These are phyloP conservation scores for Dusona sp. DNA, from an alignment of 2,888 invertebrate genomes.

Conservation along the genomic window DNA sequence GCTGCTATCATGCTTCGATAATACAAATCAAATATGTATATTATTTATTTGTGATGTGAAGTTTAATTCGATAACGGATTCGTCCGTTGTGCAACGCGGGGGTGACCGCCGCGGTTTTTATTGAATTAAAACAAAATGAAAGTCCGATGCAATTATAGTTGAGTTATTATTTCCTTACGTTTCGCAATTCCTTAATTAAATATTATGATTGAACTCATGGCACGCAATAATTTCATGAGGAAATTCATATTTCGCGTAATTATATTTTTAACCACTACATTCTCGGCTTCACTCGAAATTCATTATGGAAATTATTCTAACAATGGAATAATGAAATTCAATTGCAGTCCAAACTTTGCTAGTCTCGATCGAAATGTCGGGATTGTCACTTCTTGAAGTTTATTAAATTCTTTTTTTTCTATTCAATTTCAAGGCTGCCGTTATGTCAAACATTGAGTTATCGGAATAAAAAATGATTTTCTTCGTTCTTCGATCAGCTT, in stretches of 20 bases:
- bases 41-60: not conserved
- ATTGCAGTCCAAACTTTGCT: not conserved
- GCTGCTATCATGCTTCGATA: constrained; percentile 39
- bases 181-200: not conserved
- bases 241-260: not conserved
- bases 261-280: not conserved
- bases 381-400: too few species aligned
- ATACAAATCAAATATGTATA: constrained; percentile 23
- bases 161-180: not conserved
- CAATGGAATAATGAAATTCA: not conserved
- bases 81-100: constrained; percentile 10
- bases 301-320: not conserved
- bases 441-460: too few species aligned
- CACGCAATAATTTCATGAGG: not conserved
- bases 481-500: too few species aligned
- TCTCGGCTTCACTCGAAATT: not conserved
- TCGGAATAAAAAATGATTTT: too few species aligned
- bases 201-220: not conserved
- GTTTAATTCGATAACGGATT: constrained; percentile 14
- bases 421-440: too few species aligned
- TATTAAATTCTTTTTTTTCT: too few species aligned
- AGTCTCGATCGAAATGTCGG: not conserved
- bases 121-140: not conserved
- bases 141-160: not conserved
- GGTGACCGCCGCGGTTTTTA: not conserved